phyloP scores from a whole-genome alignment of 2,113 vertebrate species.

The Okapia johnstoni region DNA sequence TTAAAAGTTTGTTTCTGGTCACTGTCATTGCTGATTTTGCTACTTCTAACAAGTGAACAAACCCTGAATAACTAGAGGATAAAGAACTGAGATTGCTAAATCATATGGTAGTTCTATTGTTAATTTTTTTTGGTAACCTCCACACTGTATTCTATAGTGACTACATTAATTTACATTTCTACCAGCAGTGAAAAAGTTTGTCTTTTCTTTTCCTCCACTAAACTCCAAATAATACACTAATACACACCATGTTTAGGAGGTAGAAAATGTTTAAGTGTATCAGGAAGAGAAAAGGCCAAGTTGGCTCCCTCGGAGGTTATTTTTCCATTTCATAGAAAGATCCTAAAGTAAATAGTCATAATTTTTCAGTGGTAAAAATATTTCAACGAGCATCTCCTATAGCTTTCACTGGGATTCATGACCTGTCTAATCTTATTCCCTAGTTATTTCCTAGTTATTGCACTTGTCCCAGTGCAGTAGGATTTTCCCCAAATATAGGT shows the following conservation, averaged over 20 bases:
- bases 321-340: not conserved
- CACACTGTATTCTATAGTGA: not conserved
- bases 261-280: not conserved
- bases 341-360: not conserved
- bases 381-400: not conserved
- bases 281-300: not conserved
- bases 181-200: not conserved
- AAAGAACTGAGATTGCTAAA: not conserved
- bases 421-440: not conserved
- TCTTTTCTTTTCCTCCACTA: not conserved
- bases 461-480: not conserved
- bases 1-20: not conserved
- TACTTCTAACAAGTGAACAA: not conserved
- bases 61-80: not conserved
- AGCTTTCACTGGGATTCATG: not conserved
- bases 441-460: not conserved
- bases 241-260: not conserved
- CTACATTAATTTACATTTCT: not conserved
- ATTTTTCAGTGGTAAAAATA: not conserved
- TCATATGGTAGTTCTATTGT: not conserved
- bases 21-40: not conserved
- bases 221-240: not conserved
- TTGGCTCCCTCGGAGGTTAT: not conserved
- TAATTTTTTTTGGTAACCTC: not conserved
- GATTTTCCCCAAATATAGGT: not conserved